Percentiles rank a stretch among this genome's conserved stretches.
Evolutionary conservation across 2,888 invertebrate genomes (phyloP).

Genomic region (Proisotoma minuta): DNA sequence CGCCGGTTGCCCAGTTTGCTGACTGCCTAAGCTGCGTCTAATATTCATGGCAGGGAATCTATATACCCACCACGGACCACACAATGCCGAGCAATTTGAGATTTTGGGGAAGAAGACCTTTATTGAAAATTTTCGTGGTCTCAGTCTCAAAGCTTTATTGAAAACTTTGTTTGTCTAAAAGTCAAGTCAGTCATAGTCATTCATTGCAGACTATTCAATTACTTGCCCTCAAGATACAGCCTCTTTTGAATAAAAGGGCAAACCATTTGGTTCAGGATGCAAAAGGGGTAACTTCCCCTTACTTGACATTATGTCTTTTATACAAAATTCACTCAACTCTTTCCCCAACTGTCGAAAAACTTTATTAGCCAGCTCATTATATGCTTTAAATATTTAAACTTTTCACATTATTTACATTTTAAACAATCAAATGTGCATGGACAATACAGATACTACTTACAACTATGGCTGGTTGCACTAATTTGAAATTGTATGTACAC

Average conservation of each 20-base stretch:
- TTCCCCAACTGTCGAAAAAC: slow-evolving; percentile 4
- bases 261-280: not conserved
- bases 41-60: too few relatives aligned
- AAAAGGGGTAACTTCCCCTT: slow-evolving; percentile 7
- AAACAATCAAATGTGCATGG: too few relatives aligned
- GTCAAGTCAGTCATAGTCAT: slow-evolving; percentile 30
- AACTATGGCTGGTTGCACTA: too few relatives aligned
- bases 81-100: too few relatives aligned
- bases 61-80: too few relatives aligned
- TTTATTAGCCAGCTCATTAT: slow-evolving; percentile 1
- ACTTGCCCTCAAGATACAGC: slow-evolving; percentile 31
- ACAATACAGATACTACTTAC: too few relatives aligned
- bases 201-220: slow-evolving; percentile 26
- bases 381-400: too few relatives aligned
- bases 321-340: slow-evolving; percentile 3
- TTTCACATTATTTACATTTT: too few relatives aligned
- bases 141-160: slow-evolving; percentile 35
- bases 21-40: too few relatives aligned
- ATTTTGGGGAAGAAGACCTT: slow-evolving; percentile 29
- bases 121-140: slow-evolving; percentile 37
- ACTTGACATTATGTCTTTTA: slow-evolving; percentile 13
- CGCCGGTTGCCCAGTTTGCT: too few relatives aligned
- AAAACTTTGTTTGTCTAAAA: slow-evolving; percentile 42
- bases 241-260: slow-evolving; percentile 16
- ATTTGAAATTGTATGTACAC: too few relatives aligned